Base-by-base conservation (phyloP, 2,888 invertebrate genomes). In the Sacculina carcini region DNA sequence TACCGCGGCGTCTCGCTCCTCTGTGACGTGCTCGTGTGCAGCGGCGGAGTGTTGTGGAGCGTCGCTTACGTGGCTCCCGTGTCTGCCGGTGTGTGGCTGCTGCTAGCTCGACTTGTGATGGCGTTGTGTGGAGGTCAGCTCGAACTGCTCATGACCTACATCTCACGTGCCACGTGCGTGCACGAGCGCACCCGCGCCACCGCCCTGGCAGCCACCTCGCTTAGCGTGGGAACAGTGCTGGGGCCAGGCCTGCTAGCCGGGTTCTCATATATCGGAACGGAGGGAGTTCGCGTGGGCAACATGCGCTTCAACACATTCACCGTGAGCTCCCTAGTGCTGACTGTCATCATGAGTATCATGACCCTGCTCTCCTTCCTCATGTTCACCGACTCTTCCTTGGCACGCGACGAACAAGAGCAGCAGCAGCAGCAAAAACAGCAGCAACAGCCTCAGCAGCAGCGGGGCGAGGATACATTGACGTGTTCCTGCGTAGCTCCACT, bases 221-320 rank as follows among this genome's bases (percentile, higher is more conserved):
- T 40, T 26, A 26, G 40, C 26, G 7, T 40, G 14, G 40, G 40
- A 23, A 40, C 40, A 5, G 24, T 40, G 14, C 40, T 40, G 6
- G 40, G 40, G 14, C 40, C 40, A 2, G 40, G 14, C 26, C 24
- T 40, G 14, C 2, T 40, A 6, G n/a, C 40, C 14, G 24, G 23
- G 6, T 24, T 40, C 24, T 40, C 40, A 26, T 40, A 40, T n/a
- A 26, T 40, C 24, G 40, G 40, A 23, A 40, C 40, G 5, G 40
- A 40, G 5, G 40, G 40, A 4, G 14, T 40, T n/a, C 2, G 14
- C 40, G n/a, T 14, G 7, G 40, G 24, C 40, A 14, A n/a, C 40
- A 40, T 40, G 40, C 40, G 24, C 40, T 40, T 40, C 40, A 40
- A 40, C 40, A 24, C 24, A n/a, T 40, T 40, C 40, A 40, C 40